Percentiles rank a stretch among this genome's conserved stretches.
phyloP scores from a whole-genome alignment of 1,140 invertebrate genomes.

The Drosophila guanche region DNA sequence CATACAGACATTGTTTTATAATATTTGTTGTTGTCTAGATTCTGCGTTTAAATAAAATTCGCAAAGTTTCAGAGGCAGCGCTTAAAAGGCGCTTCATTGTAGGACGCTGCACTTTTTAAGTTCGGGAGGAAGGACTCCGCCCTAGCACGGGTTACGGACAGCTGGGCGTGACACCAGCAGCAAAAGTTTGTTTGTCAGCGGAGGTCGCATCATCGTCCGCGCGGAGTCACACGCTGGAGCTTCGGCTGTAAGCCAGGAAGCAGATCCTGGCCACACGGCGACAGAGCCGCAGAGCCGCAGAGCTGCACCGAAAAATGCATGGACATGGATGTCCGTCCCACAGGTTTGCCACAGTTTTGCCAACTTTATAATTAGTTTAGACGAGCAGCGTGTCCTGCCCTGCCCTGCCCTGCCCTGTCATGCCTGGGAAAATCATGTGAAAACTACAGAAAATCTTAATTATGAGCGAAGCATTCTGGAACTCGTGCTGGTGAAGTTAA shows the following conservation, averaged over 20 bases:
- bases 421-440: slow-evolving; percentile 2
- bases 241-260: too few relatives aligned
- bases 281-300: slow-evolving; percentile 23
- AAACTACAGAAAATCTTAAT: slow-evolving; percentile 1
- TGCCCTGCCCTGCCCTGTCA: slow-evolving; percentile 39
- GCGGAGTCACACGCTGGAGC: slow-evolving; percentile 13
- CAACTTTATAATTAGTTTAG: slow-evolving; percentile 72
- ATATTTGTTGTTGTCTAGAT: neutral
- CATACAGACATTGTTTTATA: slow-evolving; percentile 17
- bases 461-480: slow-evolving; percentile 1
- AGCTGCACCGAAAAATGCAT: slow-evolving; percentile 56
- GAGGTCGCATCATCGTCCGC: slow-evolving; percentile 48
- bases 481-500: too few relatives aligned
- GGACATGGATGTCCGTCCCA: slow-evolving; percentile 46
- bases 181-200: slow-evolving; percentile 58
- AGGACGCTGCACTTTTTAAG: slow-evolving; percentile 43
- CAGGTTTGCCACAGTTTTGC: slow-evolving; percentile 41
- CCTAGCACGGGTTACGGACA: slow-evolving; percentile 7
- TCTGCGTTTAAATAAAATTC: slow-evolving; percentile 23
- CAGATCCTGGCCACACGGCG: too few relatives aligned
- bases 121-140: slow-evolving; percentile 8
- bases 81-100: slow-evolving; percentile 65
- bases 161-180: slow-evolving; percentile 22
- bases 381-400: too few relatives aligned
- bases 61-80: slow-evolving; percentile 43